Base-by-base conservation (phyloP, 2,113 vertebrate genomes). In the Panthera uncia region DNA sequence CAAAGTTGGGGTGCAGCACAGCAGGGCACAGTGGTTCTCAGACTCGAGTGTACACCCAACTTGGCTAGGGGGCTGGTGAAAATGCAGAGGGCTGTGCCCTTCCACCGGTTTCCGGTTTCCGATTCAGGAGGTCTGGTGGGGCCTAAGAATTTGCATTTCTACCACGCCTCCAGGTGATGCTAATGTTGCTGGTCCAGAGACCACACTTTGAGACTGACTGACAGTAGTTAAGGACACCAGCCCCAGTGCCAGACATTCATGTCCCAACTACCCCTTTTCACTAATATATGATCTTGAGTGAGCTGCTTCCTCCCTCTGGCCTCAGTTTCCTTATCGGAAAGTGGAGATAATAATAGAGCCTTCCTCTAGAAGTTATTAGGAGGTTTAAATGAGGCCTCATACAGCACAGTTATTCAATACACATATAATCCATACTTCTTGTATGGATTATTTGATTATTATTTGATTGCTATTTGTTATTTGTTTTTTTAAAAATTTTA, bases 281-380 rank as follows among this genome's bases (percentile, higher is more conserved):
- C 73, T 31, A 31, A 55, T 45, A 36, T 3, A 18, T 38, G 92
- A 81, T 45, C 87, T 73, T 18, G 78, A 84, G 27, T 13, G 3
- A 66, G 36, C 23, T 89, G 19, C 71, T 71, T 78, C 19, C 79
- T 78, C 78, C 31, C 2, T 45, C 66, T 90, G 74, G 68, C 52
- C 81, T 95, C 31, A n/a, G 86, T 55, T 91, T 63, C 27, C 48
- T 55, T 52, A 11, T 89, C 25, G 38, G 50, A 65, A 90, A 93
- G 73, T 38, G 16, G 48, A 87, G 52, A 65, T 71, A 29, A 76
- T 84, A 82, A 84, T 33, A 63, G 71, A 65, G 63, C 2, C 52
- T 91, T 93, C 38, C 38, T 50, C 6, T 18, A 63, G 14, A 31
- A 38, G 41, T 83, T 69, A n/a, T 76, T 85, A 31, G 5, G 41